These are phyloP conservation scores for Paralichthys olivaceus DNA, from an alignment of 2,113 vertebrate species.

Conservation along the genomic window DNA sequence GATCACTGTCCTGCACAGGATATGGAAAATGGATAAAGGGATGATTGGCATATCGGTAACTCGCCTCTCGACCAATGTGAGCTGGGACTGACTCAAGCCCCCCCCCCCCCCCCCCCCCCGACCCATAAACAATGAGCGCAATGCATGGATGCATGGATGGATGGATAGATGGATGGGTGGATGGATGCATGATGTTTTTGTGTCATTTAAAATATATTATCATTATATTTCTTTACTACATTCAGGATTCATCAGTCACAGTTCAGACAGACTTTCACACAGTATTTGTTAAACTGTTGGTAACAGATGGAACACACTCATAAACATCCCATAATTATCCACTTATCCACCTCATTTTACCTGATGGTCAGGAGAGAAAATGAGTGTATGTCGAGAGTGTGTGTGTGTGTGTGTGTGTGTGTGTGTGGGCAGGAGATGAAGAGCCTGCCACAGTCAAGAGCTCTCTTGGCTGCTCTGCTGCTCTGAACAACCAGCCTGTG, in stretches of 20 bases:
- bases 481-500: constrained; percentile 18
- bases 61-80: no score
- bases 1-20: no score
- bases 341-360: constrained; percentile 55
- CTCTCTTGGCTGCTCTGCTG: constrained; percentile 52
- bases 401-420: constrained; percentile 26
- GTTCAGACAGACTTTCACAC: constrained; percentile 11
- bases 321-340: constrained; percentile 72
- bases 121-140: no score
- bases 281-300: constrained; percentile 42
- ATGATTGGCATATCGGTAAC: no score
- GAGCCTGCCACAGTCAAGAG: constrained; percentile 75
- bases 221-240: not conserved
- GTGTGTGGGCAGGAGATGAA: constrained; percentile 60
- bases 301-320: constrained; percentile 35
- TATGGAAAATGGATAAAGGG: no score
- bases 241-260: not conserved
- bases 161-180: no score
- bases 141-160: no score
- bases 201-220: not conserved
- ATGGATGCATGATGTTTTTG: not conserved
- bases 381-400: not conserved
- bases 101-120: no score
- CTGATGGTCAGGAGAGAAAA: constrained; percentile 34
- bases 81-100: no score